Evolutionary conservation across 2,113 vertebrate species (phyloP).

Genomic region (Channa argus): DNA sequence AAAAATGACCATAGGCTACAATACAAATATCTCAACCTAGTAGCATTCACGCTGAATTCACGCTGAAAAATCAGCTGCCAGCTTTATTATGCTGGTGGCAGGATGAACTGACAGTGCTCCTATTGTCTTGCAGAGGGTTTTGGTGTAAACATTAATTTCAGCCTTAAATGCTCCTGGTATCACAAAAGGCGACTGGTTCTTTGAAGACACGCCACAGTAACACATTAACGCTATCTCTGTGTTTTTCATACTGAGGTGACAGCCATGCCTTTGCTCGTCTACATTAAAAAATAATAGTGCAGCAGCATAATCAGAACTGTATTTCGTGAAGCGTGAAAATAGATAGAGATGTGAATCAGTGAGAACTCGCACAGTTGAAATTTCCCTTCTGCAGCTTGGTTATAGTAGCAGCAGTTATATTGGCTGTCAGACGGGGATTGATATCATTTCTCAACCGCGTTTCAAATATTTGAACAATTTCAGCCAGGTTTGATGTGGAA

Average conservation of each 20-base stretch:
- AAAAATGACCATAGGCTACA: too few relatives aligned
- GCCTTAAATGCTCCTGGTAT: background rate
- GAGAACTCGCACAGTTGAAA: constrained; percentile 17
- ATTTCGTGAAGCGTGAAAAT: constrained; percentile 3
- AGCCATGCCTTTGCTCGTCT: background rate
- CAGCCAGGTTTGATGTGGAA: constrained; percentile 38
- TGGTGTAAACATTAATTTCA: constrained; percentile 45
- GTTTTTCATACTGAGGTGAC: background rate
- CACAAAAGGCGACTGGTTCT: background rate
- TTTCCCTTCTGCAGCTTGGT: constrained; percentile 11
- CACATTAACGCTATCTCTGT: constrained; percentile 17
- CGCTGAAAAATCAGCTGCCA: too few relatives aligned
- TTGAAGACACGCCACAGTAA: constrained; percentile 1
- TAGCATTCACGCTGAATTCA: too few relatives aligned
- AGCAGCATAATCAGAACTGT: background rate
- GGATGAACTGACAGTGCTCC: background rate
- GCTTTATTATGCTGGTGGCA: background rate
- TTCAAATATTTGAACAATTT: constrained; percentile 65
- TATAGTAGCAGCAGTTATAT: constrained; percentile 23
- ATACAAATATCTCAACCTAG: too few relatives aligned
- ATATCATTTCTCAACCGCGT: constrained; percentile 52
- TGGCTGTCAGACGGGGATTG: constrained; percentile 33
- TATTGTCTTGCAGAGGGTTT: constrained; percentile 20
- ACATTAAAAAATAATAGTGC: background rate
- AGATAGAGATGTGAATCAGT: background rate